Base-by-base conservation (phyloP, 2,797 vertebrate genomes). In the Darevskia mixta region DNA sequence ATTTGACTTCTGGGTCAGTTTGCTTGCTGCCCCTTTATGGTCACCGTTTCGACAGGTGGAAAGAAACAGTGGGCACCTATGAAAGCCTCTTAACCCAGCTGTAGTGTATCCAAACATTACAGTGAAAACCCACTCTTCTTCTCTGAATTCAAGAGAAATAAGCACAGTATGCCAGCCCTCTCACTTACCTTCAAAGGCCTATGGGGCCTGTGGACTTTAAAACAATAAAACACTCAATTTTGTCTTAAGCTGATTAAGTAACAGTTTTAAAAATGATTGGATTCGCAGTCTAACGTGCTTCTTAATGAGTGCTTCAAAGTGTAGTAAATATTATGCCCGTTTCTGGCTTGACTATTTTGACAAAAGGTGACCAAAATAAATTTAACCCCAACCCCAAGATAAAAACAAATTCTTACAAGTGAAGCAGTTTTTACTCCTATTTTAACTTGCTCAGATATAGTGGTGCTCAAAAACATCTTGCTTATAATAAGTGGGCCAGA, bases 401-500 rank as follows among this genome's bases (percentile, higher is more conserved):
- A 27, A 43, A 85, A 80, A 45, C 76, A 84, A 29, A 67, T 8
- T 49, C 9, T 88, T 71, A 13, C 71, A 32, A 18, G 27, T 43
- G 38, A 79, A 35, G 35, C 2, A 55, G 8, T 27, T 61, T 35
- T 73, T 29, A 79, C 17, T 77, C 83, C 87, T 79, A 41, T 18
- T 32, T 38, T 55, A 77, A 83, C 29, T 83, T 23, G 58, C 64
- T 64, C 61, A 38, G 41, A 84, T 79, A n/a, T 49, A 58, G 29
- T 15, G 27, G 29, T 20, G 8, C n/a, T 35, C 20, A 35, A 35
- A 66, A 49, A 45, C 61, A 79, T 27, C 29, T 78, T 88, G 67
- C 75, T 11, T 88, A 61, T 45, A 32, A n/a, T 72, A 84, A 79
- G 66, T 17, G 35, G 78, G 76, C 82, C 75, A 88, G 55, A 79